Conservation (phyloP, 2,888 invertebrate genomes). For the Meiosimyza decipiens region DNA sequence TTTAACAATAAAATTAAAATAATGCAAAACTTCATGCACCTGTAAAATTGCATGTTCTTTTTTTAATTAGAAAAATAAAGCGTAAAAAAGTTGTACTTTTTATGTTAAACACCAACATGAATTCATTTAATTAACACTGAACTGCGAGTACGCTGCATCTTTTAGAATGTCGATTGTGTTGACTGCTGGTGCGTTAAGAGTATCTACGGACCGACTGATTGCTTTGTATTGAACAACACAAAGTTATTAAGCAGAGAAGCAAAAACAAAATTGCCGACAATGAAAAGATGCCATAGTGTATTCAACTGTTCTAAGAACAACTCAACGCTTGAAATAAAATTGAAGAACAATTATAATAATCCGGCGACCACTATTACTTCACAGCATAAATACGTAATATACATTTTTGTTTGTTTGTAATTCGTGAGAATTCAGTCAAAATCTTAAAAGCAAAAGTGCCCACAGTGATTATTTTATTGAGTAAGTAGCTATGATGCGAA, state of each 20-base stretch:
- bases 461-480: too few species aligned
- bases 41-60: neutral
- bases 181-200: neutral
- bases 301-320: slow-evolving; percentile 20
- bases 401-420: neutral
- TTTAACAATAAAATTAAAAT: neutral
- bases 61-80: neutral
- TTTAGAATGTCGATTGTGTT: too few species aligned
- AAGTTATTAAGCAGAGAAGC: neutral
- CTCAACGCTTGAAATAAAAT: too few species aligned
- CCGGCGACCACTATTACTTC: neutral
- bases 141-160: too few species aligned
- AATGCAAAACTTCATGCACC: slow-evolving; percentile 4
- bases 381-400: neutral
- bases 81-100: neutral
- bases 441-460: neutral
- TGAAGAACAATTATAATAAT: too few species aligned
- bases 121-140: slow-evolving; percentile 6
- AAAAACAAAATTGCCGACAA: neutral
- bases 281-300: slow-evolving; percentile 10
- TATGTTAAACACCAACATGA: neutral
- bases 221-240: neutral
- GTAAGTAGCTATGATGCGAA: too few species aligned
- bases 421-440: neutral
- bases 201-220: neutral